A percentile compares a stretch with the other conserved stretches of the same genome.
Evolutionary conservation across 2,888 invertebrate genomes (phyloP).

Genomic region (Patella depressa): DNA sequence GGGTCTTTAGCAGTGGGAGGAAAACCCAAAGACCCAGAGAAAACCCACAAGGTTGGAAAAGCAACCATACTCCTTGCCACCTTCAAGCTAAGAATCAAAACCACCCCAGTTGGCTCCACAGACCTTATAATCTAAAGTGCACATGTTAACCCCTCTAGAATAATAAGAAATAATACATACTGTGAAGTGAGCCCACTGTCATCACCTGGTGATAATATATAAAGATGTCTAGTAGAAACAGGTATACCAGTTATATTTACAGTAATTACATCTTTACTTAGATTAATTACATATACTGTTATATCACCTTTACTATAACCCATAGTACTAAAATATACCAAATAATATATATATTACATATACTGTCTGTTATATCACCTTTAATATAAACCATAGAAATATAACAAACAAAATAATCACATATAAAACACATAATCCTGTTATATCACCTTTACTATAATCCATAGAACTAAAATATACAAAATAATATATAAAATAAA

Average conservation of each 20-base stretch:
- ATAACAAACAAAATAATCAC: constrained; percentile 43
- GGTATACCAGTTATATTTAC: constrained; percentile 36
- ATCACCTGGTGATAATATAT: constrained; percentile 41
- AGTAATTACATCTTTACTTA: constrained; percentile 22
- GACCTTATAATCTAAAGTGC: no score
- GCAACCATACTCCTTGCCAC: no score
- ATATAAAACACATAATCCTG: no score
- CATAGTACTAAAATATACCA: constrained; percentile 19
- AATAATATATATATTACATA: constrained; percentile 33
- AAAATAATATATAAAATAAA: no score
- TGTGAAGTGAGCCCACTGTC: constrained; percentile 35
- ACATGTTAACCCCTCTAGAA: neutral
- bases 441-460: constrained; percentile 42
- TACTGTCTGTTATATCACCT: constrained; percentile 47
- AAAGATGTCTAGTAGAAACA: constrained; percentile 31
- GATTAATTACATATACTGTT: constrained; percentile 48
- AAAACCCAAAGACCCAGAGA: no score
- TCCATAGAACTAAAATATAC: constrained; percentile 17
- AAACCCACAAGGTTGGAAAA: no score
- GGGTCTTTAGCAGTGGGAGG: no score
- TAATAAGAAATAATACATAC: constrained; percentile 25
- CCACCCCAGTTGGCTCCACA: no score
- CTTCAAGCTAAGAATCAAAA: no score
- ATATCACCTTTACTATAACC: constrained; percentile 40
- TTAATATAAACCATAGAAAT: constrained; percentile 23